Base-by-base conservation (phyloP, 1,140 invertebrate genomes). In the Drosophila kikkawai region DNA sequence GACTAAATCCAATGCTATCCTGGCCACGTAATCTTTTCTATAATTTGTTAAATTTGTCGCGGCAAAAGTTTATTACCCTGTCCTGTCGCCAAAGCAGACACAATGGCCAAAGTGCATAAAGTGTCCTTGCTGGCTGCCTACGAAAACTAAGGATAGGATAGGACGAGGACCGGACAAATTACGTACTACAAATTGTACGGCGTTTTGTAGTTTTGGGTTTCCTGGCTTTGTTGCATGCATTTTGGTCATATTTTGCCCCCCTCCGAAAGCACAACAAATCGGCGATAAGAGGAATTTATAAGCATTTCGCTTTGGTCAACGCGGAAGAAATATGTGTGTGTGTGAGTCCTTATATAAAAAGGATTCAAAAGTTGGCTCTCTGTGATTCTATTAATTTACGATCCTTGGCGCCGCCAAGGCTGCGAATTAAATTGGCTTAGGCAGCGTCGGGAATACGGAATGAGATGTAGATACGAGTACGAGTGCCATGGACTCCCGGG, bases 1-100 rank as follows among this genome's bases (percentile, higher is more conserved):
- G 29, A 41, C 60, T 53, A 34, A 66, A 53, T 17, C 7, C 8
- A 53, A 26, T 22, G 50, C 75, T 55, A 77, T 41, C 59, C 55
- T n/a, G 67, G 47, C 69, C 82, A 87, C 84, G 84, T 87, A 87
- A 87, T 87, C 84, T 87, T 87, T 88, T 83, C 84, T 87, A 87
- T 87, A 88, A 87, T 87, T 87, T 88, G 84, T 87, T 87, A 87
- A 87, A 87, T 87, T 87, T 88, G 84, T 87, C 84, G 84, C 84
- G 80, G 77, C 84, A 84, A 87, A 88, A 84, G 84, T 87, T 87
- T 87, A 87, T 87, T 88, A 87, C 85, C 66, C 80, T 69, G 73
- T 77, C 74, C 80, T 77, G 74, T 77, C 75, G 74, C 74, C 76
- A 32, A 55, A 55, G 80, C 66, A 83, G 84, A 88, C 84, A 87